A percentile compares a stretch with the other conserved stretches of the same genome.
phyloP scores from a whole-genome alignment of 2,888 invertebrate genomes.

The Drosophila mercatorum region DNA sequence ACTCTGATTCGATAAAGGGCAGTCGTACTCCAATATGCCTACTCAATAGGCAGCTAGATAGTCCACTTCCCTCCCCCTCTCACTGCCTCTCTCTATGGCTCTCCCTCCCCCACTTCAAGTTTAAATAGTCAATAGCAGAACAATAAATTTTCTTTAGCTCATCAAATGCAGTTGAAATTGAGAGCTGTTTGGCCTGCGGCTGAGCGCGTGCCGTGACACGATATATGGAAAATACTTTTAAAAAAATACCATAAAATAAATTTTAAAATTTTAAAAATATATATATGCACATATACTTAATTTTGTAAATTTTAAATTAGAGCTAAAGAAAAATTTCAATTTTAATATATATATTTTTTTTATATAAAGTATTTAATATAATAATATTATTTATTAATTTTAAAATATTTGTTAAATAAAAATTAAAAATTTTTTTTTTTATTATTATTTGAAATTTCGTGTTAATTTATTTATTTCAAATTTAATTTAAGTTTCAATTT shows the following conservation, averaged over 20 bases:
- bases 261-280: no score
- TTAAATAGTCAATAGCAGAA: constrained; percentile 73
- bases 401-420: no score
- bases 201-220: constrained; percentile 23
- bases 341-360: no score
- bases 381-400: no score
- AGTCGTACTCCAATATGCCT: constrained; percentile 16
- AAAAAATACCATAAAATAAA: no score
- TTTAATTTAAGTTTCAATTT: not conserved
- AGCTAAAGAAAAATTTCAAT: no score
- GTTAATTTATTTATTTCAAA: no score
- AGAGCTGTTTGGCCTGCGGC: not conserved
- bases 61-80: not conserved
- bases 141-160: constrained; percentile 66
- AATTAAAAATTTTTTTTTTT: no score
- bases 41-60: not conserved
- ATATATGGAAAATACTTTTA: not conserved
- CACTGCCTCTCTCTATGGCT: not conserved
- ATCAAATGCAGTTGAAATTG: constrained; percentile 45
- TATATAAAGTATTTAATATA: no score
- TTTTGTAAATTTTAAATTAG: no score
- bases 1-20: constrained; percentile 49
- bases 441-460: no score
- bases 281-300: no score
- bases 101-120: constrained; percentile 27